These are phyloP conservation scores for Salvator merianae DNA, from an alignment of 2,113 vertebrate genomes.

Conservation along the genomic window DNA sequence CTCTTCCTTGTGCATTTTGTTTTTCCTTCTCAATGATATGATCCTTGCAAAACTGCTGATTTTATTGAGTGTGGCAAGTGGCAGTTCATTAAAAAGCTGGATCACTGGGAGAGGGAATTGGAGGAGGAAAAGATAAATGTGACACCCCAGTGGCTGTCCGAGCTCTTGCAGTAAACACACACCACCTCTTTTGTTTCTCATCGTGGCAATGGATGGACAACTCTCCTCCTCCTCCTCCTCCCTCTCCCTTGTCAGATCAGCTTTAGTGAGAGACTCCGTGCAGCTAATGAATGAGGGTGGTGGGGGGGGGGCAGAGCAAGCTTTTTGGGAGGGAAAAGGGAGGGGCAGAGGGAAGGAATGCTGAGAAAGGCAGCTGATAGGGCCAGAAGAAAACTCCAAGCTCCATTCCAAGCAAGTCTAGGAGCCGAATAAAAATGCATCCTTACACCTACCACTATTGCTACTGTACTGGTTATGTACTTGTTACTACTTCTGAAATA, in stretches of 20 bases:
- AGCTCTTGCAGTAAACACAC: constrained; percentile 74
- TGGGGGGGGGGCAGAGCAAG: background rate
- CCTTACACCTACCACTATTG: no score
- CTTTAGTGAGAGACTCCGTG: constrained; percentile 38
- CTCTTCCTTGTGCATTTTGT: background rate
- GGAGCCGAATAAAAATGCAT: background rate
- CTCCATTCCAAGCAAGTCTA: background rate
- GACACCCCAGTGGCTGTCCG: constrained; percentile 74
- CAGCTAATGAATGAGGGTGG: constrained; percentile 22
- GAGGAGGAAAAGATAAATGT: constrained; percentile 79
- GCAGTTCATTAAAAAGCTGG: constrained; percentile 82
- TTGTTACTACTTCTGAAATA: no score
- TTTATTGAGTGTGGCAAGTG: constrained; percentile 80
- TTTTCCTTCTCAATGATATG: constrained; percentile 38
- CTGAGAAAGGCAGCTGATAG: background rate
- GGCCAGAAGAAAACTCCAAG: background rate
- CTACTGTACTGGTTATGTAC: no score
- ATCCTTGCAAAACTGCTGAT: constrained; percentile 64
- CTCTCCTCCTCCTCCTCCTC: constrained; percentile 40
- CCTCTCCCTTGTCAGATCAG: constrained; percentile 61
- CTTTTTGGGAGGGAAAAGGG: fast-evolving
- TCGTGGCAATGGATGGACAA: constrained; percentile 55
- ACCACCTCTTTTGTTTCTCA: constrained; percentile 59
- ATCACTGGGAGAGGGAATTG: constrained; percentile 79
- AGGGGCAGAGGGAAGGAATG: background rate